Evolutionary conservation across 2,888 invertebrate genomes (phyloP), one percentile per base, ranked within the genome.

Genomic region (Sipha maydis): DNA sequence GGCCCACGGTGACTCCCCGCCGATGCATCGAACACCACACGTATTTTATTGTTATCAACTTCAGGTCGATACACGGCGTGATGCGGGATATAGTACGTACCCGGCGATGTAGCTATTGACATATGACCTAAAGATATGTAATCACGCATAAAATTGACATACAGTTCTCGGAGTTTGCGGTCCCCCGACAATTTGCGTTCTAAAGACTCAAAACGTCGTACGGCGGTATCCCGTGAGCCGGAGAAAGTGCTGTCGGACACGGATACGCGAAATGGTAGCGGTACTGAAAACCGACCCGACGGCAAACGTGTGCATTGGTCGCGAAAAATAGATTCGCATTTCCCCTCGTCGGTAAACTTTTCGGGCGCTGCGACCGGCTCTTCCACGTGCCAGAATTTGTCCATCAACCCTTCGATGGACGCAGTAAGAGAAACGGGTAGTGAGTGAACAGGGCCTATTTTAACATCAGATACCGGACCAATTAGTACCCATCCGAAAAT

Each of bases 41-140:
- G n/a, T n/a, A n/a, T n/a, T 34, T 19, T 34, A 73, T 19, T n/a
- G 14, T 14, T 54, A 54, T 54, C 38, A 21, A 34, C 21, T 8
- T 34, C n/a, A n/a, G 75, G 75, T 19, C 38, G 75, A 38, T 75
- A 75, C 34, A 75, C 75, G 8, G 75, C 75, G 25, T 75, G 75
- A 19, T 75, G 75, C 25, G 75, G 75, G 38, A 75, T 38, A 38
- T 28, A 75, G 28, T 75, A 41, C n/a, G 28, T 19, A 11, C 25
- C 38, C 34, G 38, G 38, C 28, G 75, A 75, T 14, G 41, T 4
- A 11, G 21, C 3, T 25, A 76, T 7, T 14, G 54, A 54, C 54
- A 54, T 54, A 54, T 54, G 54, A 9, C 54, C 54, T 54, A 54
- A 54, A 9, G 54, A 54, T 54, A 54, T 54, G 54, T 54, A 54